Percentiles rank a stretch among this genome's conserved stretches.
Conservation (phyloP, 1,140 invertebrate species). For the Agrypnia vestita region DNA sequence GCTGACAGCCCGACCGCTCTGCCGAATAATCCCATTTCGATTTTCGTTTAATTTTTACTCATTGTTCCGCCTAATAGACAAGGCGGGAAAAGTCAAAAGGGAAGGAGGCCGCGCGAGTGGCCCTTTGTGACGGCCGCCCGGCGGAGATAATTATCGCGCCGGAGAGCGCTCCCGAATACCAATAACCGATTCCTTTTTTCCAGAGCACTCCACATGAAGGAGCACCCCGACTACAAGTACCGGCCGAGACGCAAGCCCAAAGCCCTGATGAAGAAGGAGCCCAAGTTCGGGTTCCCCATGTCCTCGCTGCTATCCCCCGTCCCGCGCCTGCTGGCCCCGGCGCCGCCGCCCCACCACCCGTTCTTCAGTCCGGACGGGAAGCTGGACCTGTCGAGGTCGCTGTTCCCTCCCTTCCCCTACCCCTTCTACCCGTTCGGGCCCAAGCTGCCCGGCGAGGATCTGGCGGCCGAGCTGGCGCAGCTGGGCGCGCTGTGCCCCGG, state of each 20-base stretch:
- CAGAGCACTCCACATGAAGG: constrained; percentile 97
- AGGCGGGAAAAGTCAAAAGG: constrained; percentile 56
- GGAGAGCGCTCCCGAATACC: constrained; percentile 26
- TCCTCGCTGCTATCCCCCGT: constrained; percentile 77
- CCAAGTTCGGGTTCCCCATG: constrained; percentile 81
- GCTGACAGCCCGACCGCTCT: constrained; percentile 47
- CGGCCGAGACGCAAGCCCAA: constrained; percentile 94
- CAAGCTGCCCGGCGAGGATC: constrained; percentile 76
- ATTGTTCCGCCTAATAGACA: constrained; percentile 57
- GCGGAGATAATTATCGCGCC: constrained; percentile 43
- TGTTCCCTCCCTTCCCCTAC: constrained; percentile 82
- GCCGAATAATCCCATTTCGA: constrained; percentile 60
- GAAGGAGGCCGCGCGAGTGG: constrained; percentile 42
- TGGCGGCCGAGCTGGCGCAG: constrained; percentile 79
- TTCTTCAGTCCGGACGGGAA: constrained; percentile 76
- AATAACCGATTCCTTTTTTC: constrained; percentile 64
- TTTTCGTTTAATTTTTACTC: constrained; percentile 61
- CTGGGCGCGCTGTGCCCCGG: constrained; percentile 72
- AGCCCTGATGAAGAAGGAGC: constrained; percentile 82
- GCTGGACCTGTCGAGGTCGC: constrained; percentile 77
- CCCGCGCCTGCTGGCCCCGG: constrained; percentile 76
- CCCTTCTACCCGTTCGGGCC: constrained; percentile 79
- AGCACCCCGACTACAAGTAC: constrained; percentile 97
- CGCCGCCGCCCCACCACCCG: constrained; percentile 73
- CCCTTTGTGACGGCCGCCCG: constrained; percentile 15